phyloP scores from a whole-genome alignment of 2,888 invertebrate species.

The Auanema freiburgensis region DNA sequence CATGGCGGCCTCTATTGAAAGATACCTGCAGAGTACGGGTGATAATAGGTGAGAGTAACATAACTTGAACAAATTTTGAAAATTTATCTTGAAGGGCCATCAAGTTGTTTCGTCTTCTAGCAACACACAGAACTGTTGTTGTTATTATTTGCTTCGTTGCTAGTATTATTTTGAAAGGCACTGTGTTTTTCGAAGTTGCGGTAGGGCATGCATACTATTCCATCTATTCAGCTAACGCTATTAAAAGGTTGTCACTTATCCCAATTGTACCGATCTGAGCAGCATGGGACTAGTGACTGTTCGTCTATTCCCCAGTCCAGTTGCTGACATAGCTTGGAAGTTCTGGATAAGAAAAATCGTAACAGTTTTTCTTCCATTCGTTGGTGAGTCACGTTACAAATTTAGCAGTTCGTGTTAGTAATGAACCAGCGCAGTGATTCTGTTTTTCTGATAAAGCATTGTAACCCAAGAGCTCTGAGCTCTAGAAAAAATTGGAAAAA shows the following conservation, averaged over 20 bases:
- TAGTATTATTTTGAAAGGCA: conserved; percentile 51
- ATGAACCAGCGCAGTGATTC: too few relatives aligned
- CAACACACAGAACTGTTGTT: conserved; percentile 44
- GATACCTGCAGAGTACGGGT: conserved; percentile 58
- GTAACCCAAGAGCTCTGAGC: too few relatives aligned
- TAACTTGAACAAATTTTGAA: conserved; percentile 1
- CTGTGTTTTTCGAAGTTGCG: conserved; percentile 55
- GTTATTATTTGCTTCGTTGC: conserved; percentile 50
- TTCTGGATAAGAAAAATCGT: conserved; percentile 55
- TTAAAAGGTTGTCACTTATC: conserved; percentile 34
- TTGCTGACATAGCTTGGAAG: conserved; percentile 52
- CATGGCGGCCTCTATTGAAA: conserved; percentile 57
- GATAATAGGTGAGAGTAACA: conserved; percentile 23
- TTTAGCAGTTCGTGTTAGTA: neutral
- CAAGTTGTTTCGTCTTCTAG: conserved; percentile 42
- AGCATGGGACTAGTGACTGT: conserved; percentile 45
- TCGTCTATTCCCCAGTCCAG: conserved; percentile 36
- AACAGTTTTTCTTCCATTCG: conserved; percentile 59
- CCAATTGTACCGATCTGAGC: conserved; percentile 47
- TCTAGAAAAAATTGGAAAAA: too few relatives aligned
- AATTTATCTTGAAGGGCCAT: conserved; percentile 24
- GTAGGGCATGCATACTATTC: conserved; percentile 22
- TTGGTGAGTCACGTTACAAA: conserved; percentile 25
- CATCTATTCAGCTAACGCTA: neutral
- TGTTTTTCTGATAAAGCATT: too few relatives aligned